Evolutionary conservation across 2,113 vertebrate species (phyloP), one percentile per base, ranked within the genome.

Genomic region (Mobula hypostoma): DNA sequence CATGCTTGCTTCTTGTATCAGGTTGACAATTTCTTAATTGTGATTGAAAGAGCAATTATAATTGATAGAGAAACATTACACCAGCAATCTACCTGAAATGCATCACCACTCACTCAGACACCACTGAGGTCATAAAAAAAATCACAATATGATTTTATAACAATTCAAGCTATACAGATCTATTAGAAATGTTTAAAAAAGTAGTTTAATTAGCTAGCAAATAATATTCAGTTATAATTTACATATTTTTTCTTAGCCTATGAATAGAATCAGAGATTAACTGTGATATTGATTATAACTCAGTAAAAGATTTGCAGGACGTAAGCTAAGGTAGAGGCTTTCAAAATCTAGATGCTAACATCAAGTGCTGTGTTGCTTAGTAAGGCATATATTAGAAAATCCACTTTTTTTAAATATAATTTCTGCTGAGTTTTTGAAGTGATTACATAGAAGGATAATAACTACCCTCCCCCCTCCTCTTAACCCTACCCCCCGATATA

Each of bases 111-210:
- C 32, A 91, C 66, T 27, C 36, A 68, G 17, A 91, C 21, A 91
- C 88, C 88, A 90, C 24, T 90, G 87, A 36, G n/a, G 87, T n/a
- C 87, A 91, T 19, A 68, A 91, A 7, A 17, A 70, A 63, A 91
- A 68, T n/a, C 48, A 32, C 88, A 40, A 91, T 63, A 36, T 70
- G 88, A 63, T 91, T 91, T 91, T 68, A 66, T 8, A 58, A 87
- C 32, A 1, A 61, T 48, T 61, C 83, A 87, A 29, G 19, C 19
- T 2, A 21, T 87, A 56, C 48, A 87, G 58, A 87, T 85, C 82
- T 48, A 58, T 27, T 24, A 85, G 24, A 85, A 90, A 70, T 91
- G 24, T n/a, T 91, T 91, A 12, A 91, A 63, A 68, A 91, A 91
- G 19, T 36, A 91, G 70, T 68, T 91, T 19, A 91, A 70, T 91